phyloP scores from a whole-genome alignment of 2,888 invertebrate genomes.

The Pammene fasciana region DNA sequence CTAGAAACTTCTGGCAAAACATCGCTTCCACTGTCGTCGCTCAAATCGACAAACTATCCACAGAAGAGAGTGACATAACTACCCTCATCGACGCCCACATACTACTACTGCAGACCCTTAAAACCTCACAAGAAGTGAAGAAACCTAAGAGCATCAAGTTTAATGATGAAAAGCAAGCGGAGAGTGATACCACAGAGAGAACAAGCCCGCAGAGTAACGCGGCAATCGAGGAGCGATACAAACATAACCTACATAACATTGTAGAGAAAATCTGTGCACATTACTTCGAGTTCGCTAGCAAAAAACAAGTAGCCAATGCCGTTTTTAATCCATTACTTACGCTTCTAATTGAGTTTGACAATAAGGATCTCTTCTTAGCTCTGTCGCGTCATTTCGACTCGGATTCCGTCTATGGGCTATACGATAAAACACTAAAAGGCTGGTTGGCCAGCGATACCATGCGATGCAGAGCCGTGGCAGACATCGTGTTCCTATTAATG shows the following conservation, averaged over 20 bases:
- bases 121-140: constrained; percentile 55
- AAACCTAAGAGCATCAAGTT: constrained; percentile 61
- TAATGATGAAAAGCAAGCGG: constrained; percentile 50
- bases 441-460: constrained; percentile 82
- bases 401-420: constrained; percentile 56
- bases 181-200: neutral
- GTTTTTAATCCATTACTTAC: constrained; percentile 80
- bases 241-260: constrained; percentile 70
- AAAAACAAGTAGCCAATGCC: constrained; percentile 64
- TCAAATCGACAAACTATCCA: constrained; percentile 68
- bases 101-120: constrained; percentile 60
- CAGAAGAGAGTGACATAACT: constrained; percentile 65
- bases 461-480: constrained; percentile 81
- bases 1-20: constrained; percentile 73
- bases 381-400: constrained; percentile 61
- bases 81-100: constrained; percentile 71
- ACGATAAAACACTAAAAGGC: constrained; percentile 62
- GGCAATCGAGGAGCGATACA: constrained; percentile 60
- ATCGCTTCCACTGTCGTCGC: constrained; percentile 57
- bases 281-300: constrained; percentile 82
- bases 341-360: constrained; percentile 83
- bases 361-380: constrained; percentile 74
- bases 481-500: constrained; percentile 85
- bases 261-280: constrained; percentile 75
- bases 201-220: constrained; percentile 46